phyloP scores from a whole-genome alignment of 2,888 invertebrate species.

The Phengaris arion region DNA sequence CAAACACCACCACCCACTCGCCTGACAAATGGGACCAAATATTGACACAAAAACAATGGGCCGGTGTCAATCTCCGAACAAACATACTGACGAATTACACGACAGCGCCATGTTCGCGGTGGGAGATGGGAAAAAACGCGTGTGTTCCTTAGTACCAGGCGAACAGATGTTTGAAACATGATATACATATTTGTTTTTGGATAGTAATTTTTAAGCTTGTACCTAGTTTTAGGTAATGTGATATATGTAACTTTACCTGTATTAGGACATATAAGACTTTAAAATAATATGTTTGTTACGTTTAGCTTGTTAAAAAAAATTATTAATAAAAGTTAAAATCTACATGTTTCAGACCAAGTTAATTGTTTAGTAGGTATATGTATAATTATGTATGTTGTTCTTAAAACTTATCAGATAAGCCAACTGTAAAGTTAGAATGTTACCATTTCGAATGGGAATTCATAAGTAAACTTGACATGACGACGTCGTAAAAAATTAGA shows the following conservation, averaged over 20 bases:
- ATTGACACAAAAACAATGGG: constrained; percentile 78
- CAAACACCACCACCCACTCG: constrained; percentile 64
- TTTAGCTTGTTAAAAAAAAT: no score
- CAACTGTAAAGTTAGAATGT: background rate
- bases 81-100: constrained; percentile 72
- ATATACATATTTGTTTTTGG: constrained; percentile 14
- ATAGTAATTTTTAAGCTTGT: background rate
- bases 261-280: no score
- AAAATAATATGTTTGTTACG: no score
- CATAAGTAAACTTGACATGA: background rate
- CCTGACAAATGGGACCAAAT: constrained; percentile 64
- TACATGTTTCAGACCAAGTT: no score
- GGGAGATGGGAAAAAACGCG: background rate
- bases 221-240: no score
- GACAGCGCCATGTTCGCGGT: constrained; percentile 63
- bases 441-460: background rate
- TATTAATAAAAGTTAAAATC: no score
- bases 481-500: background rate
- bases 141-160: background rate
- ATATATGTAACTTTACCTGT: no score
- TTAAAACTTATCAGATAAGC: background rate
- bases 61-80: constrained; percentile 74
- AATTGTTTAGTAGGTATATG: background rate
- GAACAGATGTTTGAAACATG: background rate
- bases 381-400: background rate